Conservation (phyloP, 1,140 invertebrate genomes). For the Lasaia peninsularis region DNA sequence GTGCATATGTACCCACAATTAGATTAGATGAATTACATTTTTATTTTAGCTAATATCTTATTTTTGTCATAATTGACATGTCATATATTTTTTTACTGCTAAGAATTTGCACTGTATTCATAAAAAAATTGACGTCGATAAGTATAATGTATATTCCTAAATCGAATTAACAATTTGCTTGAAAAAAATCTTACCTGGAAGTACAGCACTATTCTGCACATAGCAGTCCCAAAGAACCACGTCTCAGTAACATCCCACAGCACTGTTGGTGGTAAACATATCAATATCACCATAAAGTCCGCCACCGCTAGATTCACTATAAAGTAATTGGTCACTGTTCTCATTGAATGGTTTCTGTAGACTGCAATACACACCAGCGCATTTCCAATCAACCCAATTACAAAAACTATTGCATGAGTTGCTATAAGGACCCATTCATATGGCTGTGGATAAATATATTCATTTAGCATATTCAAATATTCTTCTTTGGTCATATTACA, state of each 20-base stretch:
- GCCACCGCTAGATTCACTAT: slow-evolving; percentile 95
- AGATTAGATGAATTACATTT: too few species aligned
- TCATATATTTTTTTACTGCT: too few species aligned
- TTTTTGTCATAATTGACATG: too few species aligned
- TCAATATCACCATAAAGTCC: slow-evolving; percentile 93
- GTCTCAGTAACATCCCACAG: slow-evolving; percentile 94
- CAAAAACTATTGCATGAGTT: slow-evolving; percentile 84
- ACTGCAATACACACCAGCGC: slow-evolving; percentile 92
- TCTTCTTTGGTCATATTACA: slow-evolving; percentile 79
- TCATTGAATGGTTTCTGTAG: slow-evolving; percentile 89
- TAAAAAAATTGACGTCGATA: too few species aligned
- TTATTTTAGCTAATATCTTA: too few species aligned
- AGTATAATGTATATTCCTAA: too few species aligned
- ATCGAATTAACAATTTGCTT: too few species aligned
- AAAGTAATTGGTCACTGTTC: slow-evolving; percentile 95
- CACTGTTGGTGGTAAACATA: slow-evolving; percentile 92
- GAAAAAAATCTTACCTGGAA: slow-evolving; percentile 87
- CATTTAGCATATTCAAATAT: slow-evolving; percentile 79
- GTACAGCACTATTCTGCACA: slow-evolving; percentile 91
- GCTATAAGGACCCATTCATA: slow-evolving; percentile 85
- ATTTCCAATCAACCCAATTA: slow-evolving; percentile 90
- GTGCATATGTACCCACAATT: too few species aligned
- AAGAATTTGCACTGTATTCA: too few species aligned
- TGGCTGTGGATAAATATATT: slow-evolving; percentile 79
- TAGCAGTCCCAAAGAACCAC: slow-evolving; percentile 89